Percentiles rank a stretch among this genome's conserved stretches.
Evolutionary conservation across 2,797 vertebrate genomes (phyloP).

Genomic region (Sus cebifrons): DNA sequence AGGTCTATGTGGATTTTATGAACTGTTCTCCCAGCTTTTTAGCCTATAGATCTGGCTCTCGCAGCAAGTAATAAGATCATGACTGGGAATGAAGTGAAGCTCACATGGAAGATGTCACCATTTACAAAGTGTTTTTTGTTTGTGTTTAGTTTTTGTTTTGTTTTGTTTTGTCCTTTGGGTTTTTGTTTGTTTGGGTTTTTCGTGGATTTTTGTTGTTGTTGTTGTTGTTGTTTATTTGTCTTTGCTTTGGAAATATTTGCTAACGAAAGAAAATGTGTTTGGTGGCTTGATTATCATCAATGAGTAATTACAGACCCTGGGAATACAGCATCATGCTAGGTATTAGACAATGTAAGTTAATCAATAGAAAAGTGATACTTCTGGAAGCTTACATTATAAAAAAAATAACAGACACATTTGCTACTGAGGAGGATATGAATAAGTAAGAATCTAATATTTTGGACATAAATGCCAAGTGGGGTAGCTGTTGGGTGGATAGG

Average conservation of each 20-base stretch:
- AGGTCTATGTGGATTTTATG: neutral
- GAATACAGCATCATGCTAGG: neutral
- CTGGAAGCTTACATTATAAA: neutral
- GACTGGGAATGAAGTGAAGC: neutral
- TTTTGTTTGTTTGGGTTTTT: no score
- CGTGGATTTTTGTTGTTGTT: no score
- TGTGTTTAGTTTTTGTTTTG: no score
- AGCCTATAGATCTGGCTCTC: neutral
- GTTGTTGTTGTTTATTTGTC: neutral
- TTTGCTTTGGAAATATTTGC: slow-evolving; percentile 17
- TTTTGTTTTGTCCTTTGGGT: no score
- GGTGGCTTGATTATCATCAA: neutral
- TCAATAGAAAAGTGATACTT: slow-evolving; percentile 23
- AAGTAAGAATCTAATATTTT: neutral
- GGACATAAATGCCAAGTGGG: neutral
- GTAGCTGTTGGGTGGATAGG: neutral
- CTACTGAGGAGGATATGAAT: neutral
- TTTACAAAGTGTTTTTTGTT: neutral
- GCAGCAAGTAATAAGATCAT: neutral
- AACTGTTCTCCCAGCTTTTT: neutral
- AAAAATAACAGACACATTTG: neutral
- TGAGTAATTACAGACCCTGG: slow-evolving; percentile 32
- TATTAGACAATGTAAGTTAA: neutral
- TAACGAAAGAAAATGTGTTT: slow-evolving; percentile 47
- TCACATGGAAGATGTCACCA: neutral